Conservation (phyloP, 2,113 vertebrate species). For the Passer domesticus region DNA sequence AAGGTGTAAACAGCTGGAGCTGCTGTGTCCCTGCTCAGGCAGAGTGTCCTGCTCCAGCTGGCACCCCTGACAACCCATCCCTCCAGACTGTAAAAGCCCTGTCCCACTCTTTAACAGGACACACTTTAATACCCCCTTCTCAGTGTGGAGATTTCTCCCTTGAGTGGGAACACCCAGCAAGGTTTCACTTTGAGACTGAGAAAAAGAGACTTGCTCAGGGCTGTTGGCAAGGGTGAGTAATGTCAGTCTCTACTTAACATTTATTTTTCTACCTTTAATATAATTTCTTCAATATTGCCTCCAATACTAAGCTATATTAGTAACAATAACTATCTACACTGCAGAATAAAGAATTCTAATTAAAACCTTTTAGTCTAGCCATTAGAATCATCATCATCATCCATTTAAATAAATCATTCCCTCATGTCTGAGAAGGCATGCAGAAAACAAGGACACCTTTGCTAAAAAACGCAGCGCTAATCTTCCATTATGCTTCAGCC, state of each 20-base stretch:
- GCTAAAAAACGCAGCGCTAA: neutral
- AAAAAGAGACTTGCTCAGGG: neutral
- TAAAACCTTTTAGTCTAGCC: too few species aligned
- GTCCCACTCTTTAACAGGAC: neutral
- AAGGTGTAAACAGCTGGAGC: neutral
- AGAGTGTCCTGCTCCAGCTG: neutral
- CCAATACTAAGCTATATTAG: neutral
- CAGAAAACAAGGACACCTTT: neutral
- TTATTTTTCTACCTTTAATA: neutral
- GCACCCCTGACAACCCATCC: neutral
- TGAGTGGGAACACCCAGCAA: neutral
- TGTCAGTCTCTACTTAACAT: neutral
- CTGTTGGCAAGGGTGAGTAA: accelerated
- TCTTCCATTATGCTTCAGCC: neutral
- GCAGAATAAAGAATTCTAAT: neutral
- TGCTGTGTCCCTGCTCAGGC: neutral
- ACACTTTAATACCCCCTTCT: neutral
- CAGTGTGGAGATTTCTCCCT: neutral
- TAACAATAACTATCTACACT: neutral
- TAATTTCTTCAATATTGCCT: neutral
- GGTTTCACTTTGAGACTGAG: neutral
- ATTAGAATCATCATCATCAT: too few species aligned
- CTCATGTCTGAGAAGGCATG: neutral
- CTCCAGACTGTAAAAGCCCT: neutral
- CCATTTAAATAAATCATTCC: neutral